A percentile compares a stretch with the other conserved stretches of the same genome.
phyloP scores from a whole-genome alignment of 2,113 vertebrate species.

The Sapajus apella region DNA sequence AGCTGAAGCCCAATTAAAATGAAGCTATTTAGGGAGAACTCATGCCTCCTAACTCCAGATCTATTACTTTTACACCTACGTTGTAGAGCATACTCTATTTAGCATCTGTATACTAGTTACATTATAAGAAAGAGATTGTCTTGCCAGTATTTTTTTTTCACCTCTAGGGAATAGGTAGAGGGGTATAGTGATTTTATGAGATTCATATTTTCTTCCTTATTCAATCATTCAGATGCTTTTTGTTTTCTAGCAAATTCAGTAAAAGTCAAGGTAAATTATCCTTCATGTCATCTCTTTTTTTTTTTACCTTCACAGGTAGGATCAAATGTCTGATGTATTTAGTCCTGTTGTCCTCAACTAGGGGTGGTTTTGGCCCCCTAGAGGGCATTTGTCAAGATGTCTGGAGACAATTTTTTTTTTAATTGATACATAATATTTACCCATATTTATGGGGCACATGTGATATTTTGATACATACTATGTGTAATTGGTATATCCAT shows the following conservation, averaged over 20 bases:
- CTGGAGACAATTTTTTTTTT: not conserved
- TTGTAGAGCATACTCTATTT: not conserved
- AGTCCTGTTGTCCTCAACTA: not conserved
- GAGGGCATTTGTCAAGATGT: not conserved
- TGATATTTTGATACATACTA: not conserved
- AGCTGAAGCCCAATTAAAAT: not conserved
- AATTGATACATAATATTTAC: not conserved
- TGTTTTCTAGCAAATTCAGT: constrained; percentile 41
- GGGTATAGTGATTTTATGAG: not conserved
- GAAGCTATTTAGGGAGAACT: not conserved
- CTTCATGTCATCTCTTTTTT: not conserved
- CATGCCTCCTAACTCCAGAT: not conserved
- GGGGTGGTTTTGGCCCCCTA: not conserved
- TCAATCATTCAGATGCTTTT: not conserved
- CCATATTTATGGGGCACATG: too few relatives aligned
- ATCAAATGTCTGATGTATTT: not conserved
- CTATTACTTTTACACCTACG: not conserved
- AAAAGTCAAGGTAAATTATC: constrained; percentile 7
- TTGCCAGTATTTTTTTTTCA: not conserved
- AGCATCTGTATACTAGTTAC: not conserved
- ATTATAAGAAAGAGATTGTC: not conserved
- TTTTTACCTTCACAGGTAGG: not conserved
- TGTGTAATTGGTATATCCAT: not conserved
- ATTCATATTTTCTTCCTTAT: not conserved
- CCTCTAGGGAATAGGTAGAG: not conserved